Conservation (phyloP, 2,113 vertebrate species). For the Pampusana beccarii region DNA sequence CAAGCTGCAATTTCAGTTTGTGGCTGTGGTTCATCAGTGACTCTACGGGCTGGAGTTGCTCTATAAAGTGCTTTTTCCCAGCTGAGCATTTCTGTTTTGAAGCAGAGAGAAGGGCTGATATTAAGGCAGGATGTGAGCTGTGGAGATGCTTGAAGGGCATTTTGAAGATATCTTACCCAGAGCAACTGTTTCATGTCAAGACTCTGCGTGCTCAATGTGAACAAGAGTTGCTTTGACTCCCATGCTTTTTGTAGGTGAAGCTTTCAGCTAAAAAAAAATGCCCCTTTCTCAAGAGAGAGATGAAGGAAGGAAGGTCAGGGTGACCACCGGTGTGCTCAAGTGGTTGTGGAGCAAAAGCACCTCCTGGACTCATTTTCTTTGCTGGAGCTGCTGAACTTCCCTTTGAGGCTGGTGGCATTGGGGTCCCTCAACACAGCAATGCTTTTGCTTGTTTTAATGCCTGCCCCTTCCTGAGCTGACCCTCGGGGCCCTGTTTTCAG, state of each 20-base stretch:
- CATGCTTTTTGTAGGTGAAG: not conserved
- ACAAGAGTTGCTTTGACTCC: not conserved
- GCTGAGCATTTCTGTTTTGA: not conserved
- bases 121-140: not conserved
- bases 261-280: not conserved
- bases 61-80: not conserved
- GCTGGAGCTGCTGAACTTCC: not conserved
- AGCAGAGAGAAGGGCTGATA: not conserved
- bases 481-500: not conserved
- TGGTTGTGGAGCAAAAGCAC: not conserved
- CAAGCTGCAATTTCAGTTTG: not conserved
- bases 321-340: not conserved
- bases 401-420: accelerated
- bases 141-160: not conserved
- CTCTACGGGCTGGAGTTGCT: not conserved
- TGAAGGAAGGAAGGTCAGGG: not conserved
- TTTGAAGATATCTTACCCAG: not conserved
- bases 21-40: not conserved
- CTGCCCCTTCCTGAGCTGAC: not conserved
- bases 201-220: accelerated
- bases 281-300: not conserved
- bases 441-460: not conserved
- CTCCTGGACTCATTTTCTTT: not conserved
- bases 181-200: not conserved
- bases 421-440: accelerated